Evolutionary conservation across 2,888 invertebrate species (phyloP).

Genomic region (Herminia tarsipennalis): DNA sequence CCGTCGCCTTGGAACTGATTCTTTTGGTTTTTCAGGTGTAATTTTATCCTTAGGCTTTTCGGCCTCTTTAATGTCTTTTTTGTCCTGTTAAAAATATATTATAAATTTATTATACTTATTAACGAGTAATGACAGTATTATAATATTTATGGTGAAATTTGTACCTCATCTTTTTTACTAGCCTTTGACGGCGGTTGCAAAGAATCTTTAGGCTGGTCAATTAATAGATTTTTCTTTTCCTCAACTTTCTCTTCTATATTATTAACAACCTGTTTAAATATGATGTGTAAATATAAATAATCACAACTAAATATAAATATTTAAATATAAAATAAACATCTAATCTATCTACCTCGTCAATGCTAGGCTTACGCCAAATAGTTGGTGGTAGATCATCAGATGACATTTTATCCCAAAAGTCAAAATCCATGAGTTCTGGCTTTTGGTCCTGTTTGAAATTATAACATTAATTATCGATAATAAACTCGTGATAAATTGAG

Average conservation of each 20-base stretch:
- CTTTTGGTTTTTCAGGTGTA: slow-evolving; percentile 23
- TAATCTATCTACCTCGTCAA: slow-evolving; percentile 39
- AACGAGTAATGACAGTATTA: too few species aligned
- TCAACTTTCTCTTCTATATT: slow-evolving; percentile 9
- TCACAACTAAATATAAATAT: too few species aligned
- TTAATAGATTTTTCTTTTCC: slow-evolving; percentile 14
- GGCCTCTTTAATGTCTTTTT: slow-evolving; percentile 20
- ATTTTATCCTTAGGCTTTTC: slow-evolving; percentile 30
- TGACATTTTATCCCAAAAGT: slow-evolving; percentile 12
- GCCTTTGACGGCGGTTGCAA: slow-evolving; percentile 27
- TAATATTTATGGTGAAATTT: too few species aligned
- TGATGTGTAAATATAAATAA: too few species aligned
- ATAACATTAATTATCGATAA: not conserved
- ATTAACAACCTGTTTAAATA: slow-evolving; percentile 20
- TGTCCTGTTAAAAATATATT: slow-evolving; percentile 37
- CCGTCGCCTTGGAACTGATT: too few species aligned
- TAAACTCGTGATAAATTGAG: not conserved
- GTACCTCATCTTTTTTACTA: slow-evolving; percentile 38
- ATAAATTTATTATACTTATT: too few species aligned
- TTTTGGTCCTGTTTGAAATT: slow-evolving; percentile 13
- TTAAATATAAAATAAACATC: not conserved
- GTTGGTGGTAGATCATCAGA: slow-evolving; percentile 40
- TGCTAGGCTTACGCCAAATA: slow-evolving; percentile 37
- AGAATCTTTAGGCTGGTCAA: slow-evolving; percentile 28
- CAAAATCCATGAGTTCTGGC: slow-evolving; percentile 23